A percentile compares a stretch with the other conserved stretches of the same genome.
Evolutionary conservation across 1,140 invertebrate species (phyloP).

Genomic region (Chlorops oryzae): DNA sequence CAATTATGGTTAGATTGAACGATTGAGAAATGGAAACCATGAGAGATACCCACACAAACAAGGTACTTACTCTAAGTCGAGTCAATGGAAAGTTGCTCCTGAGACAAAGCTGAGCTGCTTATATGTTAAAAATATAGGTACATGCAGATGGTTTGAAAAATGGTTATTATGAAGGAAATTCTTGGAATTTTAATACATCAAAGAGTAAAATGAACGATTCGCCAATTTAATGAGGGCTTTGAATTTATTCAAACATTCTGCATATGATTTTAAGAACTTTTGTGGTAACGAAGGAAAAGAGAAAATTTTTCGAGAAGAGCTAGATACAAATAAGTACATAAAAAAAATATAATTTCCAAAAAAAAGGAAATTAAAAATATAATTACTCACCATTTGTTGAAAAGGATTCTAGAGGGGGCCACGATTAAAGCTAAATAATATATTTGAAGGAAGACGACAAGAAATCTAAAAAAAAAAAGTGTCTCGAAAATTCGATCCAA

Average conservation of each 20-base stretch:
- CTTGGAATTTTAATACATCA: not conserved
- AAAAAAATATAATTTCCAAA: not conserved
- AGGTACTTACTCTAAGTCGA: too few species aligned
- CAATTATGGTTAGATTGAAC: too few species aligned
- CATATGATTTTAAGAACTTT: not conserved
- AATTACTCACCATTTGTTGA: constrained; percentile 1
- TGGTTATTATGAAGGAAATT: too few species aligned
- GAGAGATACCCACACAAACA: too few species aligned
- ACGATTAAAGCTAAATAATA: not conserved
- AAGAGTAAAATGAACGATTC: not conserved
- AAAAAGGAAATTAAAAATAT: not conserved
- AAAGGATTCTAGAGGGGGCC: constrained; percentile 10
- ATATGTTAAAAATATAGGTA: too few species aligned
- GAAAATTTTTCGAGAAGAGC: not conserved
- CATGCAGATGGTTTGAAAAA: too few species aligned
- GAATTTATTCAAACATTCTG: not conserved
- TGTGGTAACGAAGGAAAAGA: not conserved
- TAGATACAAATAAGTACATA: not conserved
- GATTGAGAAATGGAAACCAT: too few species aligned
- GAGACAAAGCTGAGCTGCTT: too few species aligned
- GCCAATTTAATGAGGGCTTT: not conserved
- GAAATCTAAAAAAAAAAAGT: constrained; percentile 16
- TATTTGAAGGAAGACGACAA: constrained; percentile 34
- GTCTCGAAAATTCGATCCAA: too few species aligned
- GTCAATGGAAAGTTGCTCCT: too few species aligned